Base-by-base conservation (phyloP, 2,888 invertebrate species). In the Eugnorisma glareosa region DNA sequence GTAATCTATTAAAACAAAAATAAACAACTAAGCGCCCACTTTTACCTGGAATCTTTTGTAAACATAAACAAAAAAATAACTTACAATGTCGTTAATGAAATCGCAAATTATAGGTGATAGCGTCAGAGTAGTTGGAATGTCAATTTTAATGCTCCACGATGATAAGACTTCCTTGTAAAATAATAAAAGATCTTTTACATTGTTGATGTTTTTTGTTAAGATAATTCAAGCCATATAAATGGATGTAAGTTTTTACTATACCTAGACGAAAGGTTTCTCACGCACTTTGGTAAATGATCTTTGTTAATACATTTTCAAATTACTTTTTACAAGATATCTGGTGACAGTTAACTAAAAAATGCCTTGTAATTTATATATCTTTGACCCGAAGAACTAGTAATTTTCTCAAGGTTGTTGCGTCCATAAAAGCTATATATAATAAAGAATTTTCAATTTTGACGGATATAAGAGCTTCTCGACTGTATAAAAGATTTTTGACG, bases 61-160 rank as follows among this genome's bases (percentile, higher is more conserved):
- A 24, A 70, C 21, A 63, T 51, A 63, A 71, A 78, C 43, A 72
- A 72, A 79, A 15, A 31, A n/a, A n/a, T n/a, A 15, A 15, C 67
- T 37, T 4, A 37, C 18, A 18, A 40, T n/a, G 37, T 80, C 15
- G 7, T 61, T 43, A 28, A 75, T 43, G 37, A 67, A 81, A 67
- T 75, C 64, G 63, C 28, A 68, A 74, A 64, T 74, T 74, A 51
- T 43, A 35, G n/a, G 48, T 64, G 43, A 81, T 67, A 63, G 43
- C 68, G 51, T 61, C n/a, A 35, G 37, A 37, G 31, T 28, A 6
- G 15, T 13, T 15, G 1, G 48, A 76, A 81, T 64, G 76, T 40
- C 57, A 75, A 75, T 59, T 71, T 57, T 66, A 61, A 59, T 51
- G n/a, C 13, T 37, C n/a, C 18, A 51, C 21, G 10, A 24, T 54